Percentiles rank a stretch among this genome's conserved stretches.
These are phyloP conservation scores for Poecilia wingei DNA, from an alignment of 2,797 vertebrate genomes.

Conservation along the genomic window DNA sequence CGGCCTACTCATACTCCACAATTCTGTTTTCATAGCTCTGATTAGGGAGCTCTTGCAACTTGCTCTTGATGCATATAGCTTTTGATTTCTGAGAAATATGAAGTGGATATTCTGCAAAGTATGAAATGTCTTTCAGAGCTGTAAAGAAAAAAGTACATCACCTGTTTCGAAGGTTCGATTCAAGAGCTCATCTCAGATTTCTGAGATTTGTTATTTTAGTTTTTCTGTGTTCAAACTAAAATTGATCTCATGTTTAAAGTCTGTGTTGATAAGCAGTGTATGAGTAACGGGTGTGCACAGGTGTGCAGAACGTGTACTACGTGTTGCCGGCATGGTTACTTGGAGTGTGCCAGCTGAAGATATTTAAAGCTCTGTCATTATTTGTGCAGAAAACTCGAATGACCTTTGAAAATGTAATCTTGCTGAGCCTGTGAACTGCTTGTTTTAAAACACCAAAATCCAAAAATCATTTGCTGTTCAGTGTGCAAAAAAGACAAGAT, in stretches of 20 bases:
- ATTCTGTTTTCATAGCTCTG: background rate
- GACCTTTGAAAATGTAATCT: conserved; percentile 40
- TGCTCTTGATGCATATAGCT: background rate
- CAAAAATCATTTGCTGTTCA: conserved; percentile 35
- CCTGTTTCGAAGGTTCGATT: background rate
- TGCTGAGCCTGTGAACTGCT: conserved; percentile 24
- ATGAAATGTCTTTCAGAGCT: conserved; percentile 15
- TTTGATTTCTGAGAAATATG: background rate
- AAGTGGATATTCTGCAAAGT: background rate
- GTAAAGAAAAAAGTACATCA: conserved; percentile 39
- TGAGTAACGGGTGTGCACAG: background rate
- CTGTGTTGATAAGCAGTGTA: background rate
- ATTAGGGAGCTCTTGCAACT: background rate
- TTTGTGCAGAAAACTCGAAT: conserved; percentile 26
- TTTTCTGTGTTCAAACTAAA: background rate
- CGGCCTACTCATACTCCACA: background rate
- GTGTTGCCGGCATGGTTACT: conserved; percentile 9
- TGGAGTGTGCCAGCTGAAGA: conserved; percentile 11
- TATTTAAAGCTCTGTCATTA: conserved; percentile 27
- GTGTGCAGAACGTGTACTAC: background rate
- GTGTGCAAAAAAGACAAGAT: conserved; percentile 20
- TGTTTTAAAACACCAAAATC: conserved; percentile 41
- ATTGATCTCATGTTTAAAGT: conserved; percentile 5
- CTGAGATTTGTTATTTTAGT: conserved; percentile 26
- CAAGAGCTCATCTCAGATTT: conserved; percentile 53